These are phyloP conservation scores for Riptortus pedestris DNA, from an alignment of 1,140 invertebrate species.

Conservation along the genomic window DNA sequence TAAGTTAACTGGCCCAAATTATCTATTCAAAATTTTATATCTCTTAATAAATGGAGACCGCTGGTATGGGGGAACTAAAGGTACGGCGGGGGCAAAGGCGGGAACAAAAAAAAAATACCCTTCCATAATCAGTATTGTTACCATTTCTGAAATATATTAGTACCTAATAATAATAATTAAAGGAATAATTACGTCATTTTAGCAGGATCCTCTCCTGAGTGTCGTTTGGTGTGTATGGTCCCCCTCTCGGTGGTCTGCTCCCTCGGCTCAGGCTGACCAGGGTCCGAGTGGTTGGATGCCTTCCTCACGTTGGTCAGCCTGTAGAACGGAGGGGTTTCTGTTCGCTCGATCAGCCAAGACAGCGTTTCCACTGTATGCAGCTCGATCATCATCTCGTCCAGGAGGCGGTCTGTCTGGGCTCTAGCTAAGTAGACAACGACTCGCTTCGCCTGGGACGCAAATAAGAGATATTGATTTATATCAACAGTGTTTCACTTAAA, in stretches of 20 bases:
- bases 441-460: conserved; percentile 70
- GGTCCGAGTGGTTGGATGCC: conserved; percentile 58
- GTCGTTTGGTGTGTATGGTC: conserved; percentile 90
- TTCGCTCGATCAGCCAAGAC: conserved; percentile 87
- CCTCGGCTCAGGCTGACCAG: conserved; percentile 27
- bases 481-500: too few species aligned
- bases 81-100: too few species aligned
- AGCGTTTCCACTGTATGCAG: conserved; percentile 91
- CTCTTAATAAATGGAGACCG: too few species aligned
- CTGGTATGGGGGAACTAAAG: too few species aligned
- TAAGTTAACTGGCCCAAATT: too few species aligned
- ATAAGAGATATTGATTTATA: too few species aligned
- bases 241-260: conserved; percentile 71
- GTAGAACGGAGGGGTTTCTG: conserved; percentile 95
- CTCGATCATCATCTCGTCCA: conserved; percentile 95
- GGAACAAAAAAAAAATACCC: too few species aligned
- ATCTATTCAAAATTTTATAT: too few species aligned
- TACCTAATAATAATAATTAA: too few species aligned
- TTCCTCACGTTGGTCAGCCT: conserved; percentile 81
- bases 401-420: conserved; percentile 75
- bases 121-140: too few species aligned
- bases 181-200: conserved; percentile 30
- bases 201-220: conserved; percentile 73
- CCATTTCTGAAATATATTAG: too few species aligned
- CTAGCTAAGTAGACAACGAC: conserved; percentile 86